phyloP scores from a whole-genome alignment of 2,888 invertebrate species.

The Acrobasis repandana region DNA sequence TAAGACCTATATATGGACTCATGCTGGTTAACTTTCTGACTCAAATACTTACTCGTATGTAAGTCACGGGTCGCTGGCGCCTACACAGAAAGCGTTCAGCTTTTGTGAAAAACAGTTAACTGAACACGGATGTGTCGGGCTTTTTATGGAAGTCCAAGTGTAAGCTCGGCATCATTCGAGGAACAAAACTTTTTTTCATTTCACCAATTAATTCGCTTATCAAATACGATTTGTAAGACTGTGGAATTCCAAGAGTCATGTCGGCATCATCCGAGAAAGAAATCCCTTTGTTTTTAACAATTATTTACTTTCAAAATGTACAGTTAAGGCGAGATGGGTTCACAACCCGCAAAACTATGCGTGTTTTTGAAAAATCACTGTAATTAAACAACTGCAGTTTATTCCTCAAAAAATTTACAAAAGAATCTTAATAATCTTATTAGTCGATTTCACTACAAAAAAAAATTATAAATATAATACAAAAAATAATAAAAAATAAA shows the following conservation, averaged over 20 bases:
- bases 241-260: too few species aligned
- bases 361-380: too few species aligned
- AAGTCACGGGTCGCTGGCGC: slow-evolving; percentile 26
- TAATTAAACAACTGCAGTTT: too few species aligned
- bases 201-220: slow-evolving; percentile 2
- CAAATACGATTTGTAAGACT: not conserved
- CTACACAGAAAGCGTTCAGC: slow-evolving; percentile 20
- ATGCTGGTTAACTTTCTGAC: slow-evolving; percentile 40
- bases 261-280: too few species aligned
- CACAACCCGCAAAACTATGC: too few species aligned
- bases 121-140: slow-evolving; percentile 2
- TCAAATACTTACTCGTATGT: slow-evolving; percentile 36
- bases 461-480: too few species aligned
- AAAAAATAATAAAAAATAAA: too few species aligned
- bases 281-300: too few species aligned
- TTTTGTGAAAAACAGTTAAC: slow-evolving; percentile 17
- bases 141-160: slow-evolving; percentile 7
- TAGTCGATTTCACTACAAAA: too few species aligned
- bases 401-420: too few species aligned
- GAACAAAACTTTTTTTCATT: not conserved
- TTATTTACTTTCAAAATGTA: not conserved
- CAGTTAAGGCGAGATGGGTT: too few species aligned
- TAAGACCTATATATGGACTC: slow-evolving; percentile 43
- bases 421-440: too few species aligned
- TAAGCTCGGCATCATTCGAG: not conserved